Base-by-base conservation (phyloP, 2,888 invertebrate genomes). In the Oxytorus armatus region DNA sequence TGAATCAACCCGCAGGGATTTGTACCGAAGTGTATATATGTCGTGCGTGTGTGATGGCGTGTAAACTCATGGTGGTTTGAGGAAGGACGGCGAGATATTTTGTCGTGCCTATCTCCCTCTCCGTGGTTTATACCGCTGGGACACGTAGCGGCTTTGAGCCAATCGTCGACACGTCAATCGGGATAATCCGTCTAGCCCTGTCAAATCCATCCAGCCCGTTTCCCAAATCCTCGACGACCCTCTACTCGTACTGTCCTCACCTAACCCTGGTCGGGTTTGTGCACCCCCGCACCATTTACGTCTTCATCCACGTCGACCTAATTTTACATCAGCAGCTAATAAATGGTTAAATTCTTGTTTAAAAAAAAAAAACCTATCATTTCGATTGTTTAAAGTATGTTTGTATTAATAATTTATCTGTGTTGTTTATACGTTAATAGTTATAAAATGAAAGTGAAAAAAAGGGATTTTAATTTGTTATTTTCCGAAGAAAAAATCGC, bases 111-210 rank as follows among this genome's bases (percentile, higher is more conserved):
- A 18, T 47, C 44, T 39, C 23, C n/a, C n/a, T 33, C 51, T 47
- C n/a, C 55, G 8, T 11, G 29, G 33, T 33, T 49, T 36, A 49
- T 73, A 53, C 53, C 61, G 39, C 25, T 63, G 59, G 72, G 61
- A 61, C 53, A 44, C 53, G 53, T 33, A 44, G 61, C 59, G 36
- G 55, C 61, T 74, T 74, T 69, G 74, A 68, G 77, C 81, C 81
- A 80, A 81, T 84, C 73, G 77, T 63, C 81, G 73, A 53, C 63
- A 33, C 73, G 76, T 77, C 68, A 81, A 69, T 83, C 80, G 77
- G 74, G 76, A 72, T 76, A 77, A 83, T 78, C 74, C 68, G 79
- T 74, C 77, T 70, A 51, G 55, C 47, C 68, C 79, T 72, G 79
- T 83, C 77, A 77, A 79, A 79, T 73, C 42, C 77, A 81, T 63